Evolutionary conservation across 2,888 invertebrate species (phyloP).

Genomic region (Scaptomyza flava): DNA sequence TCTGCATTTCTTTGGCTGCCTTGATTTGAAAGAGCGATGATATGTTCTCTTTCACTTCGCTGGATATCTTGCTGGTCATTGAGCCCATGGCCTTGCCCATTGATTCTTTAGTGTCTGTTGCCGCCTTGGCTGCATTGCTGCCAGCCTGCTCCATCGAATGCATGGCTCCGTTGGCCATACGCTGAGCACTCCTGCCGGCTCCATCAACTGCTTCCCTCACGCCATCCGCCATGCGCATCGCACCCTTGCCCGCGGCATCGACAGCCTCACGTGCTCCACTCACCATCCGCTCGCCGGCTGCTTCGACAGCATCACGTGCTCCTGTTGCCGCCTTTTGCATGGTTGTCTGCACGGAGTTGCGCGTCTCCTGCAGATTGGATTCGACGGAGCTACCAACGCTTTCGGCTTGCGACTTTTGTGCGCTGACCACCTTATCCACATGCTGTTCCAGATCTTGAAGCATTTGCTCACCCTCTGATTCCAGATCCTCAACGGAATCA

Average conservation of each 20-base stretch:
- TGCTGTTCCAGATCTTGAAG: constrained; percentile 52
- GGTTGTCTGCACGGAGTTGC: constrained; percentile 54
- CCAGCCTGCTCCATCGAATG: constrained; percentile 70
- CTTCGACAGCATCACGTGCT: constrained; percentile 52
- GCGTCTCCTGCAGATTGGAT: constrained; percentile 45
- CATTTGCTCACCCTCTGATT: constrained; percentile 54
- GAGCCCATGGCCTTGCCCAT: constrained; percentile 71
- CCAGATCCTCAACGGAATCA: constrained; percentile 59
- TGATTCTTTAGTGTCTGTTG: constrained; percentile 64
- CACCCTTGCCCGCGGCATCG: constrained; percentile 63
- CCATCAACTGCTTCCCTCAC: constrained; percentile 66
- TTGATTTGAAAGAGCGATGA: constrained; percentile 77
- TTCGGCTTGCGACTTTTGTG: constrained; percentile 50
- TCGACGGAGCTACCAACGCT: constrained; percentile 40
- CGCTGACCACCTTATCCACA: constrained; percentile 51
- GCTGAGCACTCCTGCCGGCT: constrained; percentile 61
- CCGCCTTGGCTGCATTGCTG: constrained; percentile 67
- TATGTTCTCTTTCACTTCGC: constrained; percentile 76
- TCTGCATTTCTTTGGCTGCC: constrained; percentile 61
- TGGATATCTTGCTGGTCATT: constrained; percentile 70
- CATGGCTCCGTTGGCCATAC: constrained; percentile 62
- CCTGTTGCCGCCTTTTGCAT: constrained; percentile 59
- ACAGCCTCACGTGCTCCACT: constrained; percentile 61
- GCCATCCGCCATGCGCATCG: constrained; percentile 65
- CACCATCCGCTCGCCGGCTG: constrained; percentile 51